These are phyloP conservation scores for Clanis bilineata DNA, from an alignment of 2,888 invertebrate genomes.

Conservation along the genomic window DNA sequence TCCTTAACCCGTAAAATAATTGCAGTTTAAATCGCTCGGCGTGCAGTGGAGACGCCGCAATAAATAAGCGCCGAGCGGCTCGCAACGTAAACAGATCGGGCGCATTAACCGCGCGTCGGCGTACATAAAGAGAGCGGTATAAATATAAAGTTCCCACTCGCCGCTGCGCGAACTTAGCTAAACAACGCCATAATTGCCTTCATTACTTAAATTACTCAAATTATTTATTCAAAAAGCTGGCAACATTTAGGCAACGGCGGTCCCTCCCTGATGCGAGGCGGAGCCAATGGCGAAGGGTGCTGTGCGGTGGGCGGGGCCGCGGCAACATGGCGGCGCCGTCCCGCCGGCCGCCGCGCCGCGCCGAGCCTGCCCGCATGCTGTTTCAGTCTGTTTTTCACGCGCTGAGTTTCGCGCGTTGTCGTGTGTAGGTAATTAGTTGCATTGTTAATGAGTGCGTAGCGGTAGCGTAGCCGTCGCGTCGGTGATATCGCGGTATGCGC, in stretches of 20 bases:
- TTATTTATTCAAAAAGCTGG: constrained; percentile 83
- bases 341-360: constrained; percentile 47
- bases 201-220: constrained; percentile 83
- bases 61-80: constrained; percentile 69
- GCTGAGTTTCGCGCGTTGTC: constrained; percentile 53
- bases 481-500: constrained; percentile 36
- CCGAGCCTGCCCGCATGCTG: constrained; percentile 50
- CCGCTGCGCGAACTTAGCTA: constrained; percentile 82
- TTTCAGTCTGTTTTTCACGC: constrained; percentile 58
- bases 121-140: constrained; percentile 81
- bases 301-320: constrained; percentile 61
- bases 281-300: constrained; percentile 56
- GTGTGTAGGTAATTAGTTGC: constrained; percentile 56
- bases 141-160: constrained; percentile 81
- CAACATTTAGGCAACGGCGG: constrained; percentile 70
- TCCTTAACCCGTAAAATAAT: constrained; percentile 74
- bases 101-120: constrained; percentile 81
- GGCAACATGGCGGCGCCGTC: constrained; percentile 75
- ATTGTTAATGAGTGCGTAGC: constrained; percentile 51
- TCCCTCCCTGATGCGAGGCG: constrained; percentile 49
- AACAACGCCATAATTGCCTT: constrained; percentile 83
- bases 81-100: constrained; percentile 80
- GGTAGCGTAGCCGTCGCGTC: constrained; percentile 24
- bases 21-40: constrained; percentile 77
- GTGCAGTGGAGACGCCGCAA: constrained; percentile 73